Conservation (phyloP, 2,113 vertebrate species). For the Cathartes aura region DNA sequence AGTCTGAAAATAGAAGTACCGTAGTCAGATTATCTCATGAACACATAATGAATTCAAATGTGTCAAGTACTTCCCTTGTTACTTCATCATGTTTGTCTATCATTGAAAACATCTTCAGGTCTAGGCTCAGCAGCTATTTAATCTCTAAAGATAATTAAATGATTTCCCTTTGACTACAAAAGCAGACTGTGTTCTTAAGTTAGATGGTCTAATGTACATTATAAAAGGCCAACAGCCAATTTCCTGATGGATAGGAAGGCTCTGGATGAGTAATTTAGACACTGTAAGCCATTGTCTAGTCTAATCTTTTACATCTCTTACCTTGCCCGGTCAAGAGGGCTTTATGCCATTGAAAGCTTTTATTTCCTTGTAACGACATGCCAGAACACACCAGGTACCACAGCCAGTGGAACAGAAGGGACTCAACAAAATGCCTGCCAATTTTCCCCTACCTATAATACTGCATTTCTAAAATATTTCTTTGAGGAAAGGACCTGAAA, state of each 20-base stretch:
- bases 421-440: not conserved
- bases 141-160: not conserved
- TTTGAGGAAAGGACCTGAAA: not conserved
- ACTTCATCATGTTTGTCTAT: not conserved
- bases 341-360: not conserved
- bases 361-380: not conserved
- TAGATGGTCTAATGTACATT: not conserved
- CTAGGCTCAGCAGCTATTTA: not conserved
- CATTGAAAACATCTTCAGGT: not conserved
- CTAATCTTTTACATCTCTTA: not conserved
- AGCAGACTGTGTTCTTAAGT: not conserved
- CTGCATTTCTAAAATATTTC: not conserved
- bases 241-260: not conserved
- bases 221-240: not conserved
- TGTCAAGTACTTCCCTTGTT: not conserved
- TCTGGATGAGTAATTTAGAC: not conserved
- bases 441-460: not conserved
- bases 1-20: constrained; percentile 14
- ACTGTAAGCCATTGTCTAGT: not conserved
- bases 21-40: not conserved
- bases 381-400: not conserved
- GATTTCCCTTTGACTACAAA: not conserved
- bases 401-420: not conserved
- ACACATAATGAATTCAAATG: not conserved
- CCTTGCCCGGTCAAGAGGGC: not conserved